Conservation (phyloP, 2,888 invertebrate species). For the Oscheius sp. region DNA sequence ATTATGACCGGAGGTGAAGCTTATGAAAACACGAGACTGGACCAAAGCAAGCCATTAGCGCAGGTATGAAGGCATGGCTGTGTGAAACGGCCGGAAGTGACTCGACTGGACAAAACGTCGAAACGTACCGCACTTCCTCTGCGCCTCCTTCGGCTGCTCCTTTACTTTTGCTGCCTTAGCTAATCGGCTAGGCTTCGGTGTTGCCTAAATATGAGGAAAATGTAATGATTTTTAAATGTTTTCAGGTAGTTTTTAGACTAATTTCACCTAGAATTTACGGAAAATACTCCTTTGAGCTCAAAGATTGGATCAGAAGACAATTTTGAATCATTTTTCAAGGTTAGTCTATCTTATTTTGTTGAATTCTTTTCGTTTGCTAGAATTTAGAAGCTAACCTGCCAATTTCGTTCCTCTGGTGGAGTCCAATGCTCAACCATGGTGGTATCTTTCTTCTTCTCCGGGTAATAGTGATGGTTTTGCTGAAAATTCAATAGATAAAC, state of each 20-base stretch:
- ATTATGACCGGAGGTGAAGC: too few relatives aligned
- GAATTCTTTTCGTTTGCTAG: background rate
- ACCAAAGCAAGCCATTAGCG: background rate
- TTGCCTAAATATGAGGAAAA: constrained; percentile 22
- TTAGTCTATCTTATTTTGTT: background rate
- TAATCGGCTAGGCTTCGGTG: constrained; percentile 5
- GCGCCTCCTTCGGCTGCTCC: constrained; percentile 42
- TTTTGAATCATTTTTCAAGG: background rate
- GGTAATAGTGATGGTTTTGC: constrained; percentile 12
- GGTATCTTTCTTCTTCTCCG: background rate
- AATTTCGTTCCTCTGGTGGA: constrained; percentile 40
- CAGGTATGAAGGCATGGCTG: constrained; percentile 19
- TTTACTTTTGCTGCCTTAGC: constrained; percentile 46
- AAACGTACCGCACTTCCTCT: constrained; percentile 18
- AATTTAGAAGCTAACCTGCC: constrained; percentile 14
- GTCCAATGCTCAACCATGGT: constrained; percentile 48
- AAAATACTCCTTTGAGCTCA: too few relatives aligned
- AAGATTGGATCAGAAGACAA: background rate
- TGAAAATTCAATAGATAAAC: background rate
- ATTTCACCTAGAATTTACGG: too few relatives aligned
- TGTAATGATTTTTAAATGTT: too few relatives aligned
- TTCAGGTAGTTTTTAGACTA: too few relatives aligned
- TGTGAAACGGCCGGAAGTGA: constrained; percentile 12
- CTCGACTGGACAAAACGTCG: too few relatives aligned
- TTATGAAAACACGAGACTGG: too few relatives aligned